A percentile compares a stretch with the other conserved stretches of the same genome.
These are phyloP conservation scores for Ageneiosus marmoratus DNA, from an alignment of 2,113 vertebrate genomes.

Conservation along the genomic window DNA sequence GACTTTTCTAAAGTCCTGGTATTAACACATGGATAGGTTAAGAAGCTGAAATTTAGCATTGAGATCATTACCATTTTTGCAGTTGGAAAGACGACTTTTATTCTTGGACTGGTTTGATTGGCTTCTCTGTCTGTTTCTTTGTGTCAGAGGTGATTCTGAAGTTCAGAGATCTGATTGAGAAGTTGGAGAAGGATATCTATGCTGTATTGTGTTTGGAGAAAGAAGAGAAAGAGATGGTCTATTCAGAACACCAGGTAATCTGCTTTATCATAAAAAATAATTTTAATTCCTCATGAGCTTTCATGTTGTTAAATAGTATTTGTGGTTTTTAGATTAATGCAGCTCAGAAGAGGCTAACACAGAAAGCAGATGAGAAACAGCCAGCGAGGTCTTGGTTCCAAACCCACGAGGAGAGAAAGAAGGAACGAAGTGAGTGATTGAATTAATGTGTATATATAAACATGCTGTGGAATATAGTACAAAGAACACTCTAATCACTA, in stretches of 20 bases:
- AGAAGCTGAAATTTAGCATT: background rate
- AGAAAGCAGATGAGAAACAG: slow-evolving; percentile 43
- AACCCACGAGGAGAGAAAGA: slow-evolving; percentile 88
- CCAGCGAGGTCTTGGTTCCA: slow-evolving; percentile 92
- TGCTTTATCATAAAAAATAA: background rate
- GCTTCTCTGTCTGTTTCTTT: background rate
- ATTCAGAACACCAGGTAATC: slow-evolving; percentile 87
- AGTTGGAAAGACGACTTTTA: background rate
- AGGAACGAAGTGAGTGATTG: slow-evolving; percentile 83
- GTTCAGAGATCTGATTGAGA: slow-evolving; percentile 91
- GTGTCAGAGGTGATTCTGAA: slow-evolving; percentile 88
- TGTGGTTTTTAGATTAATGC: slow-evolving; percentile 77
- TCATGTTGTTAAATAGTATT: background rate
- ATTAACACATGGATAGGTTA: background rate
- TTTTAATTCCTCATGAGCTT: background rate
- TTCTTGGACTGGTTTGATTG: background rate
- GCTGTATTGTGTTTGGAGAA: slow-evolving; percentile 87
- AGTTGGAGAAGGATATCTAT: slow-evolving; percentile 90
- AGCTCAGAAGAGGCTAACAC: slow-evolving; percentile 83
- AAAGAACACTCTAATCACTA: background rate
- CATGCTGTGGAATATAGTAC: no score
- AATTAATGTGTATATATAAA: background rate
- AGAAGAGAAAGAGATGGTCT: slow-evolving; percentile 88
- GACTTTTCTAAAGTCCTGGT: background rate
- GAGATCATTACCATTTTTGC: no score